phyloP scores from a whole-genome alignment of 2,888 invertebrate genomes.

The Phyto melanocephala region DNA sequence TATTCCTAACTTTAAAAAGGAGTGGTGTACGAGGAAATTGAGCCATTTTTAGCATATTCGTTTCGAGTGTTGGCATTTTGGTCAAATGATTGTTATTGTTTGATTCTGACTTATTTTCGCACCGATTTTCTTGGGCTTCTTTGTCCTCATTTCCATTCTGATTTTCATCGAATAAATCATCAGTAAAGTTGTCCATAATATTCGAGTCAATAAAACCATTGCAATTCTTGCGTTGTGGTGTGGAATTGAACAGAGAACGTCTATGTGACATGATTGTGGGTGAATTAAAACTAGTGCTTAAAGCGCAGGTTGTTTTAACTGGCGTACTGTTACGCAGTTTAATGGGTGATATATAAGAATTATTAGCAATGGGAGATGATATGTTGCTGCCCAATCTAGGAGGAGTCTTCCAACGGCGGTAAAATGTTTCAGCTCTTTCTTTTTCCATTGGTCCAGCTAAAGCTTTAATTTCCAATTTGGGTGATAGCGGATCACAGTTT shows the following conservation, averaged over 20 bases:
- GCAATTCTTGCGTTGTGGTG: constrained; percentile 39
- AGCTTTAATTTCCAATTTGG: constrained; percentile 88
- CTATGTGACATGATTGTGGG: constrained; percentile 56
- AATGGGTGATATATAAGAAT: constrained; percentile 70
- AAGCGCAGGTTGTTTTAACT: constrained; percentile 54
- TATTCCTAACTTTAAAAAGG: constrained; percentile 65
- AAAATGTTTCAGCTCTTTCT: constrained; percentile 84
- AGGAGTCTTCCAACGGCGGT: constrained; percentile 91
- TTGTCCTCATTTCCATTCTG: constrained; percentile 67
- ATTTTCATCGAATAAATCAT: constrained; percentile 52
- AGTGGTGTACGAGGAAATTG: constrained; percentile 66
- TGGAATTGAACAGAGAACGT: constrained; percentile 68
- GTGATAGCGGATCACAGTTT: constrained; percentile 82
- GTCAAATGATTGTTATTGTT: constrained; percentile 66
- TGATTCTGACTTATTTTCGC: constrained; percentile 26
- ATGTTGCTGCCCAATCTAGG: constrained; percentile 80
- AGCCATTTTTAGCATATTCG: constrained; percentile 31
- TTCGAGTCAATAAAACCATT: constrained; percentile 32
- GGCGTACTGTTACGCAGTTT: constrained; percentile 69
- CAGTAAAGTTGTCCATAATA: constrained; percentile 39
- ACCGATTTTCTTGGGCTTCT: neutral
- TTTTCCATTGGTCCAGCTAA: constrained; percentile 95
- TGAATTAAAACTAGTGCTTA: constrained; percentile 29
- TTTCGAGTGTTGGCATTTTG: neutral
- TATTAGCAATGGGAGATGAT: constrained; percentile 68